A percentile compares a stretch with the other conserved stretches of the same genome.
Conservation (phyloP, 2,797 vertebrate genomes). For the Sebastes oblongus region DNA sequence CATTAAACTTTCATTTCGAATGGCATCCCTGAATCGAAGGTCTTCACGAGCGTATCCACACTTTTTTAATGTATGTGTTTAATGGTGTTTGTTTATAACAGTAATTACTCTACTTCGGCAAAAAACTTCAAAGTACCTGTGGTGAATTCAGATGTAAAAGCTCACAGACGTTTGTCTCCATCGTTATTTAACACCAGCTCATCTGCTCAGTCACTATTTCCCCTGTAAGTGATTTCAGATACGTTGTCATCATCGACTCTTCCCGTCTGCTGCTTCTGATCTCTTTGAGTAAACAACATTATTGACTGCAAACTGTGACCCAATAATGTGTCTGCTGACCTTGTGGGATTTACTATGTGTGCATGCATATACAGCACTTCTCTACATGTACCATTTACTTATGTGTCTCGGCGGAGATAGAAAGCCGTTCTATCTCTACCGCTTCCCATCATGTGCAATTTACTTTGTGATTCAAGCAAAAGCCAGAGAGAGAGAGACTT, state of each 20-base stretch:
- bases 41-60: background rate
- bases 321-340: background rate
- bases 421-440: background rate
- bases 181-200: background rate
- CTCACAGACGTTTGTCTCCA: background rate
- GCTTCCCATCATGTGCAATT: background rate
- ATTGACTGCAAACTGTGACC: background rate
- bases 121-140: background rate
- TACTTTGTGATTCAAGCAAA: background rate
- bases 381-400: background rate
- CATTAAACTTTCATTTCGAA: slow-evolving; percentile 44
- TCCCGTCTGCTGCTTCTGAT: background rate
- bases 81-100: background rate
- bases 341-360: background rate
- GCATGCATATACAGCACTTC: background rate
- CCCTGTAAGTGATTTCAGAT: background rate
- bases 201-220: background rate
- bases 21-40: background rate
- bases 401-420: background rate
- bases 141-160: background rate
- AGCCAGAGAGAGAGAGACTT: background rate
- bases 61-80: background rate
- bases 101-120: background rate
- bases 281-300: background rate
- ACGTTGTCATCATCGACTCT: background rate